Percentiles rank a stretch among this genome's conserved stretches.
Evolutionary conservation across 2,797 vertebrate species (phyloP).

Genomic region (Octomys mimax): DNA sequence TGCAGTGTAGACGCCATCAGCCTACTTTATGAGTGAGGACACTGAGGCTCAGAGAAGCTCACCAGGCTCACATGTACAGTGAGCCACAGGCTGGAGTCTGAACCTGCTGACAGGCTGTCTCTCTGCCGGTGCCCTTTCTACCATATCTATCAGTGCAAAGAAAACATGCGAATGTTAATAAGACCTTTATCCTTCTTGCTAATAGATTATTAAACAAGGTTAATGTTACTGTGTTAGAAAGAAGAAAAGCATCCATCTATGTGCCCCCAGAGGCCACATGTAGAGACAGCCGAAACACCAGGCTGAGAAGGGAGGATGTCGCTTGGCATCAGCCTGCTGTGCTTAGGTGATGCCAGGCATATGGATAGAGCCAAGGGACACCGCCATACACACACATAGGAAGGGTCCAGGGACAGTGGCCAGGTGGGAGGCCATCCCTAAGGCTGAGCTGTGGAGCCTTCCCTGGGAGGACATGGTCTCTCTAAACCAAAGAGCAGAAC

Average conservation of each 20-base stretch:
- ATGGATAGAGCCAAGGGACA: not conserved
- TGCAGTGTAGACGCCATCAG: not conserved
- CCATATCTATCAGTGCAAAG: slow-evolving; percentile 33
- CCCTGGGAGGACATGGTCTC: not conserved
- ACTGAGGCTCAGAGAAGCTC: not conserved
- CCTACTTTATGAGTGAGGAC: not conserved
- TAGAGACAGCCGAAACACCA: not conserved
- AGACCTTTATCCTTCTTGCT: slow-evolving; percentile 76
- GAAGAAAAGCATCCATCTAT: slow-evolving; percentile 1
- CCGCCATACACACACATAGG: not conserved
- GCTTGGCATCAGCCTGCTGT: not conserved
- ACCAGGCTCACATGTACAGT: not conserved
- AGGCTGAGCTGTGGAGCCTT: rapidly evolving
- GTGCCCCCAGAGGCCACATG: not conserved
- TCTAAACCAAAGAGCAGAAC: not conserved
- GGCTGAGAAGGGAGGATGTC: not conserved
- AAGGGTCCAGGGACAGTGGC: rapidly evolving
- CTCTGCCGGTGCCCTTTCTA: not conserved
- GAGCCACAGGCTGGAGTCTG: not conserved
- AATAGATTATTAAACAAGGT: slow-evolving; percentile 80
- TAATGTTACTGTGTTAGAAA: slow-evolving; percentile 66
- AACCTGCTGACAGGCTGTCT: not conserved
- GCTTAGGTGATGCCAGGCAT: not conserved
- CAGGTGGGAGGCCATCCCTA: not conserved
- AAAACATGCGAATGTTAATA: slow-evolving; percentile 59